phyloP scores from a whole-genome alignment of 2,888 invertebrate genomes.

The Sacculina carcini region DNA sequence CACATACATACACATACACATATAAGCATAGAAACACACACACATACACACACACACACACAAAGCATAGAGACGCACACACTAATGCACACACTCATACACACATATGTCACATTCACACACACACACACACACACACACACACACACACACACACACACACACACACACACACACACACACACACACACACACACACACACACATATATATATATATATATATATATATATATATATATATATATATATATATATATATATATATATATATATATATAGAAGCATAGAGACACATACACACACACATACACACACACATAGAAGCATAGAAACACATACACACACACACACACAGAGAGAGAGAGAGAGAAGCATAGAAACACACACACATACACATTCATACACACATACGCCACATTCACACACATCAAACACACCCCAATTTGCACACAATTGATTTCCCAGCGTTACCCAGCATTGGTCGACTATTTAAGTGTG shows the following conservation, averaged over 20 bases:
- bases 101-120: too few species aligned
- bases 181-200: background rate
- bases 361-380: background rate
- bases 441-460: background rate
- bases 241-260: background rate
- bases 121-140: background rate
- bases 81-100: too few species aligned
- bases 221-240: background rate
- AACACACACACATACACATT: background rate
- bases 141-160: background rate
- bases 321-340: too few species aligned
- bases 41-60: too few species aligned
- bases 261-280: too few species aligned
- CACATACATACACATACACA: too few species aligned
- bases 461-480: background rate
- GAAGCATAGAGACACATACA: too few species aligned
- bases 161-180: background rate
- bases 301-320: too few species aligned
- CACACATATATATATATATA: background rate
- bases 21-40: too few species aligned
- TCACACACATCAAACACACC: background rate
- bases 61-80: too few species aligned
- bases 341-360: background rate
- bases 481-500: too few species aligned
- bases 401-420: background rate